These are phyloP conservation scores for Electrophaes corylata DNA, from an alignment of 2,888 invertebrate species.

Conservation along the genomic window DNA sequence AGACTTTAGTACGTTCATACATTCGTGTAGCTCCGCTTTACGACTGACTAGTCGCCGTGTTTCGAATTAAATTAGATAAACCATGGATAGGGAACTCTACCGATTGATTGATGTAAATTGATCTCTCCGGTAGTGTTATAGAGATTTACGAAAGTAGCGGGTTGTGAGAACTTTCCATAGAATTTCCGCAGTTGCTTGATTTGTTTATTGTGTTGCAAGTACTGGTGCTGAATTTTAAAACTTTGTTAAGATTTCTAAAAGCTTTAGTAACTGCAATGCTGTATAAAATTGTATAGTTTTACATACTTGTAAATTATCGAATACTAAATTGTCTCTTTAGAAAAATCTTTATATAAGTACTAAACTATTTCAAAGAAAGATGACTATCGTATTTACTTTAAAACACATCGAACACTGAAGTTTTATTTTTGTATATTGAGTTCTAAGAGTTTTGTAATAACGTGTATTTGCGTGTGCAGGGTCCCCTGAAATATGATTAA, in stretches of 20 bases:
- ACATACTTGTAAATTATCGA: too few relatives aligned
- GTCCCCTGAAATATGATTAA: constrained; percentile 31
- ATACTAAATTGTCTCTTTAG: too few relatives aligned
- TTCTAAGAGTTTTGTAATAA: constrained; percentile 4
- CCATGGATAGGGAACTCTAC: constrained; percentile 38
- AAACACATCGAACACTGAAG: constrained; percentile 12
- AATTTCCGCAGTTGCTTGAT: constrained; percentile 14
- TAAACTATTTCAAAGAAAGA: not conserved
- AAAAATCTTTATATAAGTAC: too few relatives aligned
- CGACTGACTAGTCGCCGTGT: constrained; percentile 30
- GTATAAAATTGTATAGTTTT: too few relatives aligned
- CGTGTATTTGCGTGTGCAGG: constrained; percentile 10
- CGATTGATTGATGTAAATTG: constrained; percentile 62
- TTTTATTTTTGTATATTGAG: not conserved
- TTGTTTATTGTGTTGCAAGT: constrained; percentile 23
- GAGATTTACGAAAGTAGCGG: constrained; percentile 31
- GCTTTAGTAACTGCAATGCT: not conserved
- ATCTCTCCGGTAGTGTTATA: constrained; percentile 37
- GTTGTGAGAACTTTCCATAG: constrained; percentile 28
- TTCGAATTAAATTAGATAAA: constrained; percentile 39
- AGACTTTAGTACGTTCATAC: constrained; percentile 1
- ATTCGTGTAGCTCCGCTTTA: constrained; percentile 12
- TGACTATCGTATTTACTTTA: not conserved
- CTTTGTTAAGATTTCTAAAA: constrained; percentile 6
- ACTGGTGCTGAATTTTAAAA: constrained; percentile 19